A percentile compares a stretch with the other conserved stretches of the same genome.
These are phyloP conservation scores for Eilema caniola DNA, from an alignment of 2,888 invertebrate species.

Conservation along the genomic window DNA sequence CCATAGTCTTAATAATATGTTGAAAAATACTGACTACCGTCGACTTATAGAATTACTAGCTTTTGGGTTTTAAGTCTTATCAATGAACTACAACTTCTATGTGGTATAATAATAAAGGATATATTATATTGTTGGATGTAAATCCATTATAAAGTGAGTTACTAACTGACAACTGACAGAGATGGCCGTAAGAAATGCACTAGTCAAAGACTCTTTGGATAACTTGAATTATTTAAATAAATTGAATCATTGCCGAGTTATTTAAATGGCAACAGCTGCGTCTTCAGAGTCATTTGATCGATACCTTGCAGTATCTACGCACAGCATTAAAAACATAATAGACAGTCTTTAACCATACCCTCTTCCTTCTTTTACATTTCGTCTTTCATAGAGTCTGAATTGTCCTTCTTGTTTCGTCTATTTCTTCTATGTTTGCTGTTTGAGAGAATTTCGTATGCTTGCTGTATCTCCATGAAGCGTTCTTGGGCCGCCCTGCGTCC, in stretches of 20 bases:
- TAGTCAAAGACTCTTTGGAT: background rate
- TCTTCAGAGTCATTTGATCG: slow-evolving; percentile 3
- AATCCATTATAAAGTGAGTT: background rate
- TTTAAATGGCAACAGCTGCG: background rate
- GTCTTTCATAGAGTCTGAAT: slow-evolving; percentile 71
- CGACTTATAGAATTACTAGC: background rate
- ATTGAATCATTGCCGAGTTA: background rate
- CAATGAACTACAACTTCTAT: background rate
- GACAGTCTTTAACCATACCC: slow-evolving; percentile 15
- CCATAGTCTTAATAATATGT: background rate
- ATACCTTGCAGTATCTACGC: background rate
- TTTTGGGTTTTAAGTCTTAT: background rate
- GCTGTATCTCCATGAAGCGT: slow-evolving; percentile 96
- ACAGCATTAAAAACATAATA: background rate
- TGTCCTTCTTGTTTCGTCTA: slow-evolving; percentile 90
- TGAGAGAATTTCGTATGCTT: slow-evolving; percentile 96
- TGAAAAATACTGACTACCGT: background rate
- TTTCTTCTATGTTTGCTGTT: slow-evolving; percentile 93
- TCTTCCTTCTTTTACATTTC: slow-evolving; percentile 41
- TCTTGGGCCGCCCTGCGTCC: slow-evolving; percentile 92
- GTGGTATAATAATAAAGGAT: background rate
- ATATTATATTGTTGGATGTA: background rate
- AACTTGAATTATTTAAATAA: background rate
- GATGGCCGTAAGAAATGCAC: background rate
- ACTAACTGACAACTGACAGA: background rate